Conservation (phyloP, 1,140 invertebrate species). For the Agraylea sexmaculata region DNA sequence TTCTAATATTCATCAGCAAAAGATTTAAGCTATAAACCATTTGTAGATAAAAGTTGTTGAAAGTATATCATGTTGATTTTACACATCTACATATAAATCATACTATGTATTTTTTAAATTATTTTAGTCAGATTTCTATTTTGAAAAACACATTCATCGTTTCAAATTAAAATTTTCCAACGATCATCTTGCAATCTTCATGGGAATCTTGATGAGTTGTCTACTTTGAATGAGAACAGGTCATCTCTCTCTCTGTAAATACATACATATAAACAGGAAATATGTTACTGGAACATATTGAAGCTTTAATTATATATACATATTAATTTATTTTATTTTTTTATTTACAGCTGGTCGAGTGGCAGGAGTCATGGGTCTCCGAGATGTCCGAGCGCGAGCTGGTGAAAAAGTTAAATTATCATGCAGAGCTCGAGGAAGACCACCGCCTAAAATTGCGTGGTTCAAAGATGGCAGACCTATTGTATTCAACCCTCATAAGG, state of each 20-base stretch:
- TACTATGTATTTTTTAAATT: no score
- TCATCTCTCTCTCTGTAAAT: neutral
- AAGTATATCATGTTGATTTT: no score
- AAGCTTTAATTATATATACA: neutral
- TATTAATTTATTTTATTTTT: neutral
- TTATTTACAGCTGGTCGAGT: constrained; percentile 6
- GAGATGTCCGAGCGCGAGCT: constrained; percentile 29
- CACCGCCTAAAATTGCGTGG: constrained; percentile 59
- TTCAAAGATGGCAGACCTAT: constrained; percentile 57
- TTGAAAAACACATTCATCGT: no score
- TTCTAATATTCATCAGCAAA: no score
- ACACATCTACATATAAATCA: no score
- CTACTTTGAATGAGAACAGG: constrained; percentile 1
- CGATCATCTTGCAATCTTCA: no score
- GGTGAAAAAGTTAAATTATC: constrained; percentile 50
- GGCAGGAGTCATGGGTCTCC: constrained; percentile 28
- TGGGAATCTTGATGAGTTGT: constrained; percentile 1
- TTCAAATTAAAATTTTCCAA: no score
- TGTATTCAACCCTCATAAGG: constrained; percentile 36
- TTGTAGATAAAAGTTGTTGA: no score
- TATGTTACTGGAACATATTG: neutral
- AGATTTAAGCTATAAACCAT: no score
- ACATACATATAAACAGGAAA: neutral
- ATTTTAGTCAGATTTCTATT: no score
- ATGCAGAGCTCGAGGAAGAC: constrained; percentile 55